Evolutionary conservation across 2,888 invertebrate species (phyloP), one percentile per base, ranked within the genome.

Genomic region (Drosophila neonasuta): DNA sequence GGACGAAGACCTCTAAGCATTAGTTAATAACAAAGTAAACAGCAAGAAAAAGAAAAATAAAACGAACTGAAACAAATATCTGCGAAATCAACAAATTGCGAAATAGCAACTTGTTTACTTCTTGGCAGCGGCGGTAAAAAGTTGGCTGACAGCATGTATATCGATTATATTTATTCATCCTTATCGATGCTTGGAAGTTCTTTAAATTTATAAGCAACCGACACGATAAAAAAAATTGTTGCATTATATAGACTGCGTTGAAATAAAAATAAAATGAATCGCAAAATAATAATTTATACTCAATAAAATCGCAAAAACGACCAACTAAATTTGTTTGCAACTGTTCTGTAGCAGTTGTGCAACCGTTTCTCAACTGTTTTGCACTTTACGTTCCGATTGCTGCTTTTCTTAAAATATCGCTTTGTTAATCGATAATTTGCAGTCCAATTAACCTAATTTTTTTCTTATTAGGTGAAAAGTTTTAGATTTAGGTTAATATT

Each of bases 1-100:
- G 91, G 99, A 98, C 92, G 98, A 99, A 93, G 99, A 99, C 92
- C 72, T 97, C 92, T 97, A 95, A 94, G 80, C 70, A 58, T 70
- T 79, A 79, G 67, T 73, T 73, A 78, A 79, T 62, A 66, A 65
- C 24, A 24, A 24, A 24, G 6, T 24, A 24, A 24, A 24, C 24
- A 24, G 2, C 24, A 24, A 24, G 6, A 24, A 24, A 6, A 24
- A 2, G 59, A 63, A n/a, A 49, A 52, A 56, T 45, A 24, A 65
- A 44, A 41, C 8, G 17, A n/a, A 32, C 20, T 54, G 34, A 41
- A 58, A 64, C 99, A 99, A 92, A 32, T 42, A 42, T 6, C 6
- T 24, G 24, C 6, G 24, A 24, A 24, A 24, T 24, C 24, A 24
- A 5, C 6, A 24, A 24, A 24, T 24, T 24, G 24, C 24, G 24